Conservation (phyloP, 2,113 vertebrate genomes). For the Phyllostomus discolor region DNA sequence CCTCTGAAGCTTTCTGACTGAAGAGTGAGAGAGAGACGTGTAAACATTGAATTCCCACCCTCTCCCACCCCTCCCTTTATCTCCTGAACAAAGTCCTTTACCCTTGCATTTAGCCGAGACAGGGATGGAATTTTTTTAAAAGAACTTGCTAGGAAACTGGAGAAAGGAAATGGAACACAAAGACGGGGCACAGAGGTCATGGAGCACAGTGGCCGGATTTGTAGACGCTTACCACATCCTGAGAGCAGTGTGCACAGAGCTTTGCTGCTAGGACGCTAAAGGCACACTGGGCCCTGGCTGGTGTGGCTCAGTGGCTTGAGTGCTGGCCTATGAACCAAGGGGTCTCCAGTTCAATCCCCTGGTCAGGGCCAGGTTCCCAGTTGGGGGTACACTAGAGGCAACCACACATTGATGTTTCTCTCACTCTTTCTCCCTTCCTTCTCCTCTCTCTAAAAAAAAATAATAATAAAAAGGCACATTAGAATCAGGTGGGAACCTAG, state of each 20-base stretch:
- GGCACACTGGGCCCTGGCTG: not conserved
- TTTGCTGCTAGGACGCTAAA: constrained; percentile 10
- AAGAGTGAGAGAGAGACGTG: not conserved
- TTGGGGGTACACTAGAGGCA: too few relatives aligned
- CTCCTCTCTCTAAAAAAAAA: too few relatives aligned
- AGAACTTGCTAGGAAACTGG: not conserved
- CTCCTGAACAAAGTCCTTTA: not conserved
- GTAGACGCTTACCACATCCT: not conserved
- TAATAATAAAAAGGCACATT: not conserved
- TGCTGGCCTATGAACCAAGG: too few relatives aligned
- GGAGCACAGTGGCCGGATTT: not conserved
- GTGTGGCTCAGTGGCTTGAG: too few relatives aligned
- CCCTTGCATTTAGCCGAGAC: not conserved
- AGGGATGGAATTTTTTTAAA: not conserved
- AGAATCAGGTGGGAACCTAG: not conserved
- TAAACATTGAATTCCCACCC: not conserved
- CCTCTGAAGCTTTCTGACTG: not conserved
- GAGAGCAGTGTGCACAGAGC: not conserved
- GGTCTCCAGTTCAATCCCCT: too few relatives aligned
- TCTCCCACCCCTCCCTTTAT: not conserved
- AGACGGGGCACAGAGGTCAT: not conserved
- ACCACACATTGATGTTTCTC: too few relatives aligned
- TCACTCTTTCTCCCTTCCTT: too few relatives aligned
- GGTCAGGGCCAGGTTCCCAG: too few relatives aligned
- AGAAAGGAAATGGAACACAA: not conserved